Evolutionary conservation across 2,888 invertebrate species (phyloP).

Genomic region (Ectemnius lituratus): DNA sequence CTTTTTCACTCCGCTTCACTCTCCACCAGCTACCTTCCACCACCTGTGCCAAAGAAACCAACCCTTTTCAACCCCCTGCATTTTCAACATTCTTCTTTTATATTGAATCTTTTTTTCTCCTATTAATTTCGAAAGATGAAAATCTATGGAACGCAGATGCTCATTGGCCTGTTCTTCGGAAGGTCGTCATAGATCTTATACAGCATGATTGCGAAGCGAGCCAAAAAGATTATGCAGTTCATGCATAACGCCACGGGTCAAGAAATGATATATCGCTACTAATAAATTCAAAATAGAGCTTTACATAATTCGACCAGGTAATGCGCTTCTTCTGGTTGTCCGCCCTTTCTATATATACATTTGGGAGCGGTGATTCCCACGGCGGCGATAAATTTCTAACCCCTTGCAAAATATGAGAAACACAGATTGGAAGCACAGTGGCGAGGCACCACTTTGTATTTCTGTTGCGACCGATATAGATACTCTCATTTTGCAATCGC

Average conservation of each 20-base stretch:
- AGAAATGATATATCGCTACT: constrained; percentile 30
- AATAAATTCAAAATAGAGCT: constrained; percentile 44
- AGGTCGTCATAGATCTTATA: too few relatives aligned
- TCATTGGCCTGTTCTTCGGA: too few relatives aligned
- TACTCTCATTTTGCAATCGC: constrained; percentile 17
- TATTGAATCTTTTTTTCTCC: too few relatives aligned
- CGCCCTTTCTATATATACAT: neutral
- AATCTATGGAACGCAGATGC: too few relatives aligned
- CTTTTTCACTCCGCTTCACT: neutral
- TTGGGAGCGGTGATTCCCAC: neutral
- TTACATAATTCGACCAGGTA: constrained; percentile 40
- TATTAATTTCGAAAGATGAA: too few relatives aligned
- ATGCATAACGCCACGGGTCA: constrained; percentile 28
- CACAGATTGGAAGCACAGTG: neutral
- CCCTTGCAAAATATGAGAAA: constrained; percentile 3
- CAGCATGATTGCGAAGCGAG: neutral
- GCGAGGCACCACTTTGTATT: neutral
- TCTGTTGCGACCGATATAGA: neutral
- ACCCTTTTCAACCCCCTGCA: neutral
- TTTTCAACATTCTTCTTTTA: neutral
- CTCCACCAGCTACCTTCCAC: constrained; percentile 8
- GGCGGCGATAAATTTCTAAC: neutral
- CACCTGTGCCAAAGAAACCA: neutral
- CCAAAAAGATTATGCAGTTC: constrained; percentile 36
- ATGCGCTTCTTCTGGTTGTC: neutral